These are phyloP conservation scores for Galleria mellonella DNA, from an alignment of 1,140 invertebrate genomes.

Conservation along the genomic window DNA sequence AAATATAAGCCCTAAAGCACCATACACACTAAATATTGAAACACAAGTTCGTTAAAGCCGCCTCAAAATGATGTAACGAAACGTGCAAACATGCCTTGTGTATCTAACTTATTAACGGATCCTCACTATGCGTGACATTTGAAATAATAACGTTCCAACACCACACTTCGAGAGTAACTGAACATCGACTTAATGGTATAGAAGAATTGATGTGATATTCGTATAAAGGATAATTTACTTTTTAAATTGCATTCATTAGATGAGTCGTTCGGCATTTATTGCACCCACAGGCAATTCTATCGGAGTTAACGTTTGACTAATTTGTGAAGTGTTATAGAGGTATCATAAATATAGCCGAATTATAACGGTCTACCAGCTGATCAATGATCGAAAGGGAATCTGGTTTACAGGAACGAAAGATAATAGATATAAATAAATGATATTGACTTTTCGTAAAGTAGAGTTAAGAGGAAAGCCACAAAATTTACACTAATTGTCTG, in stretches of 20 bases:
- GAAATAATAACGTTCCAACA: constrained; percentile 19
- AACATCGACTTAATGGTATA: no score
- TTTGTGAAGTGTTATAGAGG: constrained; percentile 63
- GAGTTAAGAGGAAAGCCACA: no score
- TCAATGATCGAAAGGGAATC: constrained; percentile 11
- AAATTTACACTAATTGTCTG: no score
- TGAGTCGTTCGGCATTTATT: constrained; percentile 59
- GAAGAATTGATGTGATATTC: no score
- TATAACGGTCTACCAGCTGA: constrained; percentile 48
- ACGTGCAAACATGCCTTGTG: constrained; percentile 56
- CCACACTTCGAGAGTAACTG: constrained; percentile 2
- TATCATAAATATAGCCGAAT: constrained; percentile 43
- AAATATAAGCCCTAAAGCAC: constrained; percentile 61
- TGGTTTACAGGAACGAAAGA: neutral
- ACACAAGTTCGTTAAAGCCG: constrained; percentile 53
- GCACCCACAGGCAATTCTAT: constrained; percentile 63
- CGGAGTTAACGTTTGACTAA: constrained; percentile 69
- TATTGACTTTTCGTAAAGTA: no score
- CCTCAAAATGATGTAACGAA: constrained; percentile 63
- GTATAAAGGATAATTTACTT: neutral
- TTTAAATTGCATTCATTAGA: constrained; percentile 43
- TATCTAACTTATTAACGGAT: constrained; percentile 64
- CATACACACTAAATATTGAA: constrained; percentile 63
- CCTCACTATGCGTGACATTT: constrained; percentile 26
- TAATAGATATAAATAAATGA: no score